These are phyloP conservation scores for Tenthredo scrophulariae DNA, from an alignment of 2,888 invertebrate species.

Conservation along the genomic window DNA sequence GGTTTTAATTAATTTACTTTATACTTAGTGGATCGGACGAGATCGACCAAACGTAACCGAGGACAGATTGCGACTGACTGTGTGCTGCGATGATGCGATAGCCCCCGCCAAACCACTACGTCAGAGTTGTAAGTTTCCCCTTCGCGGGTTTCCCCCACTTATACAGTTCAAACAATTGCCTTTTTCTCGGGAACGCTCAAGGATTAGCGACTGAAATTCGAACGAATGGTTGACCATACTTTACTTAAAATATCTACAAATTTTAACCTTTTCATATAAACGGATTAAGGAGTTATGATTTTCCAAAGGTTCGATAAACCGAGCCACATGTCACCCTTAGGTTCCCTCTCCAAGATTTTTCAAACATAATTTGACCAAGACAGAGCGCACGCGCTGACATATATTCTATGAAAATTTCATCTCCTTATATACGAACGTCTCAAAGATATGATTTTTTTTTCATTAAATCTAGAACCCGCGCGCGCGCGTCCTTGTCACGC, in stretches of 20 bases:
- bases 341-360: slow-evolving; percentile 8
- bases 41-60: slow-evolving; percentile 63
- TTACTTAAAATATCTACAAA: background rate
- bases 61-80: slow-evolving; percentile 71
- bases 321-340: slow-evolving; percentile 29
- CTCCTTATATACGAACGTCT: background rate
- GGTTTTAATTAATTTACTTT: slow-evolving; percentile 38
- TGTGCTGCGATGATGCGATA: slow-evolving; percentile 50
- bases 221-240: slow-evolving; percentile 15
- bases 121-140: slow-evolving; percentile 51
- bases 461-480: background rate
- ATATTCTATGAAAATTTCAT: slow-evolving; percentile 22
- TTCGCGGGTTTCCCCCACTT: slow-evolving; percentile 41
- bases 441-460: slow-evolving; percentile 11
- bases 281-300: slow-evolving; percentile 2
- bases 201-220: slow-evolving; percentile 40
- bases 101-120: slow-evolving; percentile 46
- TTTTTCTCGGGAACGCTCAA: slow-evolving; percentile 45
- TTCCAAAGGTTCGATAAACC: background rate
- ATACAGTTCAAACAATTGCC: slow-evolving; percentile 35
- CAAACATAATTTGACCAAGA: slow-evolving; percentile 13
- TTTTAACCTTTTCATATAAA: background rate
- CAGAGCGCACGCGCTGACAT: background rate
- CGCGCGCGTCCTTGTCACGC: slow-evolving; percentile 46
- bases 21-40: slow-evolving; percentile 22